Evolutionary conservation across 2,888 invertebrate species (phyloP), one percentile per base, ranked within the genome.

Genomic region (Drosophila longiperda): DNA sequence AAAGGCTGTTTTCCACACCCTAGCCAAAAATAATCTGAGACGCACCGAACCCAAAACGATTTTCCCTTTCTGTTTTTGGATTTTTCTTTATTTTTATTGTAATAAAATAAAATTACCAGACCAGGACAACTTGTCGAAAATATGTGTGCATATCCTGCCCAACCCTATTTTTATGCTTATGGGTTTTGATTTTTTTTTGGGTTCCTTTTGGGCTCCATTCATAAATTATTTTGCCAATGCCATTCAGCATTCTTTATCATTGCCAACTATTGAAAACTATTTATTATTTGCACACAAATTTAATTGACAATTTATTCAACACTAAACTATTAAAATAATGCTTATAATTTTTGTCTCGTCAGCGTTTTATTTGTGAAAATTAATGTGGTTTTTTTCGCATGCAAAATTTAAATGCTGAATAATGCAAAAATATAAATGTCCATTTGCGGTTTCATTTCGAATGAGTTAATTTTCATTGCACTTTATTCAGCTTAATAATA

Each of bases 101-200:
- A 78, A 87, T 87, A 84, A 78, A 84, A 84, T 74, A 66, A 78
- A 78, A 84, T 80, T 80, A 73, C 80, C 67, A 78, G 70, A 78
- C 73, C n/a, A 54, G 34, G 61, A 48, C 48, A 45, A 49, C 54
- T 50, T 38, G 65, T 34, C 42, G 55, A 76, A 76, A 60, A 66
- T 71, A 75, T 85, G 66, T 69, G 59, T 54, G 68, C 42, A 26
- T 53, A 66, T 58, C 52, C 55, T 20, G 49, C 32, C 26, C 40
- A 9, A 26, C 57, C 68, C 79, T 29, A 79, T 71, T 74, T 71
- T 86, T 72, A 77, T 71, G 65, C 75, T 79, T 72, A 67, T 73
- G 74, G 45, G 64, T 63, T 54, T 66, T 48, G 64, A 12, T 36
- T 36, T 36, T 49, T 49, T 64, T 74, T 67, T 72, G 29, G 32